phyloP scores from a whole-genome alignment of 2,797 vertebrate genomes.

The Australoheros facetus region DNA sequence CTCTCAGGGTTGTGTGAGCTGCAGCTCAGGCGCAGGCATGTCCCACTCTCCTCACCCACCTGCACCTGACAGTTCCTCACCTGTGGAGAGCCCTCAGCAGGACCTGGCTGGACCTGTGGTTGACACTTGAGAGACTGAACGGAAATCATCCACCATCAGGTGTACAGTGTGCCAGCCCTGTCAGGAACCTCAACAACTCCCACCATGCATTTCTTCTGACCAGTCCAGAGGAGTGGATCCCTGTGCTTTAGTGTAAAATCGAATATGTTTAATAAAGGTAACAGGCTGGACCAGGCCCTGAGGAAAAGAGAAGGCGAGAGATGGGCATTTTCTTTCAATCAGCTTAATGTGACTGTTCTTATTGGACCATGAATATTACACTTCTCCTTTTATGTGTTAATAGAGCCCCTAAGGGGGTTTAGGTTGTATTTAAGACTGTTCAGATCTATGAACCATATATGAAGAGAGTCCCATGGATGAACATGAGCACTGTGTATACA shows the following conservation, averaged over 20 bases:
- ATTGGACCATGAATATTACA: constrained; percentile 45
- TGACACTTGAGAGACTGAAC: constrained; percentile 65
- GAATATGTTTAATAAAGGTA: constrained; percentile 30
- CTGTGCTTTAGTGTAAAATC: constrained; percentile 32
- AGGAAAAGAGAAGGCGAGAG: constrained; percentile 9
- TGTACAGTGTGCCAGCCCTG: constrained; percentile 27
- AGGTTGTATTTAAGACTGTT: constrained; percentile 38
- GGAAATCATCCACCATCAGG: not conserved
- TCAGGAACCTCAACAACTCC: constrained; percentile 36
- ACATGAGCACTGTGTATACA: constrained; percentile 44
- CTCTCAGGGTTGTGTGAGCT: constrained; percentile 76
- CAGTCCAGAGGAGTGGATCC: constrained; percentile 30
- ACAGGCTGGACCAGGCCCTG: constrained; percentile 20
- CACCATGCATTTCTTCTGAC: constrained; percentile 39
- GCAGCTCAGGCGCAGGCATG: constrained; percentile 29
- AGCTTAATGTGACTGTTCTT: constrained; percentile 44
- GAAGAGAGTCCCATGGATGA: constrained; percentile 19
- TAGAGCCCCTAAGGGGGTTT: constrained; percentile 27
- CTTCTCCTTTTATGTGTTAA: constrained; percentile 45
- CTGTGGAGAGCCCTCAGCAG: constrained; percentile 56
- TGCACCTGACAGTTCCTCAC: constrained; percentile 60
- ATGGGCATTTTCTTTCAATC: constrained; percentile 40
- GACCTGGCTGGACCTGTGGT: constrained; percentile 34
- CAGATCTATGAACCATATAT: constrained; percentile 17
- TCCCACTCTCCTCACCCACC: constrained; percentile 36